Evolutionary conservation across 2,113 vertebrate genomes (phyloP).

Genomic region (Eclectus roratus): DNA sequence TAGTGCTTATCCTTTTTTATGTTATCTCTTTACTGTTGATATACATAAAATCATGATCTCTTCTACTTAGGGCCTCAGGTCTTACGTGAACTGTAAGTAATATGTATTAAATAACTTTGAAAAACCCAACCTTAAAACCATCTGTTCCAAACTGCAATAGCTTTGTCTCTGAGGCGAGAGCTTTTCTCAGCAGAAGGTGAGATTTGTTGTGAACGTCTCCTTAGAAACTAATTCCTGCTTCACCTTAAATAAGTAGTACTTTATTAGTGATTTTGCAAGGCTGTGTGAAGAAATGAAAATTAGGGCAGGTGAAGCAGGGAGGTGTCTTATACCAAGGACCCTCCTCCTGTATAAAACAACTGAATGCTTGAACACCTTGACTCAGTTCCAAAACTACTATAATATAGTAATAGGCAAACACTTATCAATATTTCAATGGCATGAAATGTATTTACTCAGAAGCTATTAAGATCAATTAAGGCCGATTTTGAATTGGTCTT

Average conservation of each 20-base stretch:
- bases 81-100: background rate
- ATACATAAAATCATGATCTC: background rate
- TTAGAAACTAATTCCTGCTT: background rate
- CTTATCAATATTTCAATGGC: background rate
- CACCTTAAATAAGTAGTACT: background rate
- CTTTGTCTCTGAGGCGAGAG: background rate
- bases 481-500: background rate
- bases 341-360: background rate
- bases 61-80: background rate
- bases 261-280: constrained; percentile 5
- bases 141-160: background rate
- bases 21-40: background rate
- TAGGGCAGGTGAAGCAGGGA: background rate
- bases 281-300: background rate
- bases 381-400: background rate
- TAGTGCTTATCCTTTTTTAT: background rate
- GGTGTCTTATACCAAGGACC: background rate
- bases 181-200: background rate
- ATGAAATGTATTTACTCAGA: background rate
- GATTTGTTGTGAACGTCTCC: background rate
- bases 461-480: background rate
- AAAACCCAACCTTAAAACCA: background rate
- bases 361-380: background rate
- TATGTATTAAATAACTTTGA: background rate
- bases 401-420: background rate